Evolutionary conservation across 92 coral and sea anemone genomes (phyloP).

Genomic region (Epizoanthus fatuus): DNA sequence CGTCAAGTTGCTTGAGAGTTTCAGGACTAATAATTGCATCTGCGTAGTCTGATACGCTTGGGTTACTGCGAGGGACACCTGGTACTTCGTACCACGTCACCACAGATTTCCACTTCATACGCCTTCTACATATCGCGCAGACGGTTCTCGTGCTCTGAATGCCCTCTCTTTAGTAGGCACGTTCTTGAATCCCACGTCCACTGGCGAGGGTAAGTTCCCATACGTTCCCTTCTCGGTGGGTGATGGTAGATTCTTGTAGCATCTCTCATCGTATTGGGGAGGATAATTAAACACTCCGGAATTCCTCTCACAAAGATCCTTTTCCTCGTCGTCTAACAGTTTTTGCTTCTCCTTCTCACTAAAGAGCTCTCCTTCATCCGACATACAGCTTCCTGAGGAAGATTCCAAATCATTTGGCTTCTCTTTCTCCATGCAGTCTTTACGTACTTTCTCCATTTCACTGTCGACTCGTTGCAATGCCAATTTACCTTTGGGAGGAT

Average conservation of each 20-base stretch:
- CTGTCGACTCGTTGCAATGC: constrained; percentile 48
- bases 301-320: constrained; percentile 81
- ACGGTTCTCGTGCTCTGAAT: constrained; percentile 54
- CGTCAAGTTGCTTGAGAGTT: no score
- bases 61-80: no score
- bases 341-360: constrained; percentile 84
- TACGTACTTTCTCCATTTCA: constrained; percentile 79
- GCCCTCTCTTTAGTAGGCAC: constrained; percentile 46
- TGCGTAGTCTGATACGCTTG: no score
- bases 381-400: constrained; percentile 41
- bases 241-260: constrained; percentile 37
- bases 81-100: no score
- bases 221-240: constrained; percentile 49
- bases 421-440: constrained; percentile 72
- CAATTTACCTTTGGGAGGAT: constrained; percentile 67
- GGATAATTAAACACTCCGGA: constrained; percentile 77
- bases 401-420: constrained; percentile 61
- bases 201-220: constrained; percentile 16
- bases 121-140: constrained; percentile 67
- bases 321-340: constrained; percentile 74
- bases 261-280: constrained; percentile 49
- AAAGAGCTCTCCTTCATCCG: constrained; percentile 63
- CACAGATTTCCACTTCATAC: background rate
- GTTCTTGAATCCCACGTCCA: constrained; percentile 34
- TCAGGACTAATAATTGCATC: no score